Evolutionary conservation across 1,140 invertebrate species (phyloP), one percentile per base, ranked within the genome.

Genomic region (Bombyx mori): DNA sequence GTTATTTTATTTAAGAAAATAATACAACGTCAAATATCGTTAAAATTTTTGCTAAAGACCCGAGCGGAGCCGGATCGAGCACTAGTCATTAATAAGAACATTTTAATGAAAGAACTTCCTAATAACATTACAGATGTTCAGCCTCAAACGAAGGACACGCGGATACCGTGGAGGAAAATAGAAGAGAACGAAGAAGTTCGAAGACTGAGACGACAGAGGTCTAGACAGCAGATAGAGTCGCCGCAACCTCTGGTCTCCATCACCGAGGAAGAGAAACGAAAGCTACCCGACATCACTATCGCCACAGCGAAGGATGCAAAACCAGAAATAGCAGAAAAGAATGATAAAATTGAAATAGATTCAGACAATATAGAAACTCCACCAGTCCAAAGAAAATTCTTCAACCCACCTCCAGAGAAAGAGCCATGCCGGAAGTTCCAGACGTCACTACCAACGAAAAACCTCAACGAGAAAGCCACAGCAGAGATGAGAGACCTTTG

Each of bases 351-450:
- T 35, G 95, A 96, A 74, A 95, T 96, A 8, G 95, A 97, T 77
- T 94, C 94, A 3, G 95, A 97, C 65, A 97, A 97, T 65, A 95
- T 96, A 12, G 95, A 97, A 89, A 96, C 95, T 6, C 95, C 95
- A 6, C 95, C 95, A 1, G 93, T 92, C 0, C 93, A 92, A 8
- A 89, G 95, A 56, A 91, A 92, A 70, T 81, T 92, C 3, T 92
- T 93, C 69, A 91, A 89, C 60, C 90, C 91, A 8, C 90, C 91
- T 0, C 89, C 89, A 47, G 92, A 93, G 53, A 74, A 88, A 82
- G 77, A 93, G 88, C 88, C 90, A 65, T 91, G 90, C 66, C 74
- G 88, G 45, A 85, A 89, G 61, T 87, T 89, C 60, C 78, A 87
- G 69, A 75, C 84, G 3, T 61, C 75, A 7, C 49, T 75, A 49